Evolutionary conservation across 2,888 invertebrate species (phyloP).

Genomic region (Mythimna lalbum): DNA sequence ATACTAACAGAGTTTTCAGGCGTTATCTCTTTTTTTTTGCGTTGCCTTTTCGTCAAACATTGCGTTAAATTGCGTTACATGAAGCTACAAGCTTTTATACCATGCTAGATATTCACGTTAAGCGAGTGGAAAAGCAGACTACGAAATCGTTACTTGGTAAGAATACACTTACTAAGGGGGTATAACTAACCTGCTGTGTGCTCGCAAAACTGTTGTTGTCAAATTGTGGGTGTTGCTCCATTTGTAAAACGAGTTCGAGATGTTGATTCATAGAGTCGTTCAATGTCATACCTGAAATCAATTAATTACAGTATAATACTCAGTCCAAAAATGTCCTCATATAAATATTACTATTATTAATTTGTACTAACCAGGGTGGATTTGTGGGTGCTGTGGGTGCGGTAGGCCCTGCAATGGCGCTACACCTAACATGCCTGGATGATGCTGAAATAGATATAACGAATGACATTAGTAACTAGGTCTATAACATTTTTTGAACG

Average conservation of each 20-base stretch:
- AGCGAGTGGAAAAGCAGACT: too few species aligned
- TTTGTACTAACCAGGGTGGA: conserved; percentile 84
- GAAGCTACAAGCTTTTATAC: too few species aligned
- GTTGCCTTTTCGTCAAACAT: too few species aligned
- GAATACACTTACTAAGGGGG: background rate
- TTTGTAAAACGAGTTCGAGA: conserved; percentile 89
- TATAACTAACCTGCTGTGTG: conserved; percentile 83
- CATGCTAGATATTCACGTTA: too few species aligned
- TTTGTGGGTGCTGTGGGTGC: conserved; percentile 90
- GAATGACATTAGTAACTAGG: conserved; percentile 17
- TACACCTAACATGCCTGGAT: conserved; percentile 89
- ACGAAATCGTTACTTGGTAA: too few species aligned
- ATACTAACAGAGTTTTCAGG: too few species aligned
- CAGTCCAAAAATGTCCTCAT: background rate
- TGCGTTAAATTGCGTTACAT: too few species aligned
- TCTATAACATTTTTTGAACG: background rate
- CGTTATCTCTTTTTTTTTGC: too few species aligned
- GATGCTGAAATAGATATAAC: conserved; percentile 82
- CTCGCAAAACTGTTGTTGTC: conserved; percentile 89
- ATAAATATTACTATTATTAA: background rate
- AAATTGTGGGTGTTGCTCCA: conserved; percentile 89
- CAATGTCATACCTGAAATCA: conserved; percentile 86
- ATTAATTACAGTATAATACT: conserved; percentile 32
- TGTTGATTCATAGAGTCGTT: conserved; percentile 90
- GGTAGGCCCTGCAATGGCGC: conserved; percentile 87